Conservation (phyloP, 2,888 invertebrate genomes). For the Drosophila falleni region DNA sequence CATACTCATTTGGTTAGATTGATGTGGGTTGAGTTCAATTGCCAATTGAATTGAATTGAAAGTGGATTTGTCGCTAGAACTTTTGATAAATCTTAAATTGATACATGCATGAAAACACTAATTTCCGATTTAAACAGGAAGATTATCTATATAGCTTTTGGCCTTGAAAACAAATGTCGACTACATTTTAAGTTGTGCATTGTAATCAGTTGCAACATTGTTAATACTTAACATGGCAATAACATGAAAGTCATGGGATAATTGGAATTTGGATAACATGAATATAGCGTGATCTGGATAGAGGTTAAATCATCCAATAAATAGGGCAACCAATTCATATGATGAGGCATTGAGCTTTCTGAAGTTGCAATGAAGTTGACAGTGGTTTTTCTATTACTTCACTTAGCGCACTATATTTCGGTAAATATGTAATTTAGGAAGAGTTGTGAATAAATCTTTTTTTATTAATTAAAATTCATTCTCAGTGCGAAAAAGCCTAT, state of each 20-base stretch:
- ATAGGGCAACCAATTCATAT: conserved; percentile 35
- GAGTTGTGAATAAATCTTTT: no score
- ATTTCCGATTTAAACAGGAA: not conserved
- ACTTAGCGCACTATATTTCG: conserved; percentile 49
- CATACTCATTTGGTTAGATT: conserved; percentile 23
- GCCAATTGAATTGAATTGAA: conserved; percentile 21
- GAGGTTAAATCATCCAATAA: conserved; percentile 35
- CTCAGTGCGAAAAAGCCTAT: conserved; percentile 69
- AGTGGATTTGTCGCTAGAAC: conserved; percentile 18
- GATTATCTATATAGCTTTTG: not conserved
- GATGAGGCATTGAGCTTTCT: not conserved
- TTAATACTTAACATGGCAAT: conserved; percentile 26
- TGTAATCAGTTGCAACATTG: conserved; percentile 41
- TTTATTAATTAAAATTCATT: not conserved
- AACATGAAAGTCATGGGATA: conserved; percentile 30
- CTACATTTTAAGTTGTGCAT: conserved; percentile 3
- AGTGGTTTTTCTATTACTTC: conserved; percentile 28
- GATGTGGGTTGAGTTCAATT: conserved; percentile 1
- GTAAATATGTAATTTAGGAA: conserved; percentile 27
- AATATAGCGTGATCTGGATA: conserved; percentile 47
- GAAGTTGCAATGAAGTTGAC: conserved; percentile 54
- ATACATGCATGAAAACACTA: not conserved
- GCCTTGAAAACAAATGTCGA: conserved; percentile 4
- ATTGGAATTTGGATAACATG: conserved; percentile 35
- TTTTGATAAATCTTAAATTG: not conserved